These are phyloP conservation scores for Coracopsis vasa DNA, from an alignment of 2,113 vertebrate genomes.

Conservation along the genomic window DNA sequence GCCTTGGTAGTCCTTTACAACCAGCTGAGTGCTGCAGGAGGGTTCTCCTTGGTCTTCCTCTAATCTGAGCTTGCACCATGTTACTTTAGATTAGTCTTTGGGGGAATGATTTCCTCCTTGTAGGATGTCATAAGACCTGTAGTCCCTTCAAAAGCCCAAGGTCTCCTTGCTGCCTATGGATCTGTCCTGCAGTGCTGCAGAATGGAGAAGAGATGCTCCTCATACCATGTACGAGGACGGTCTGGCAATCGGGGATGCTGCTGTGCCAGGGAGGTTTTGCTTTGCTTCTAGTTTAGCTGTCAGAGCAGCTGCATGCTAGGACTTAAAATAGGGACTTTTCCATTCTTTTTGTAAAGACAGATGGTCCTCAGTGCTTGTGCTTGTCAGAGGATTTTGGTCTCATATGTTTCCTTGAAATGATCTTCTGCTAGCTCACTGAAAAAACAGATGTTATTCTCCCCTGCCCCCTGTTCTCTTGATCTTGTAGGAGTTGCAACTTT, in stretches of 20 bases:
- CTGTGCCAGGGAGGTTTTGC: neutral
- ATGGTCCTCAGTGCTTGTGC: neutral
- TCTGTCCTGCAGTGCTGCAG: neutral
- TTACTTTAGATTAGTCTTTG: neutral
- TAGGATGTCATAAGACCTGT: neutral
- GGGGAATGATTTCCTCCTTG: neutral
- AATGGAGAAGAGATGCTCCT: neutral
- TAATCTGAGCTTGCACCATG: neutral
- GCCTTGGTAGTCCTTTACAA: neutral
- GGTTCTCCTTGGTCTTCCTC: neutral
- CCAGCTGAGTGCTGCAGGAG: neutral
- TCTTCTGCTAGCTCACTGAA: neutral
- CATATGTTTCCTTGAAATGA: neutral
- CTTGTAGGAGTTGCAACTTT: neutral
- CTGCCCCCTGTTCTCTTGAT: neutral
- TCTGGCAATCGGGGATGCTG: accelerated
- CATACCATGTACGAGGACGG: accelerated
- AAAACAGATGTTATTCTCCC: neutral
- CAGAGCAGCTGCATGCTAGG: neutral
- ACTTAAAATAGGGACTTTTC: neutral
- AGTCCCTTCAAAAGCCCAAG: neutral
- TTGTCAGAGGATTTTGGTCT: neutral
- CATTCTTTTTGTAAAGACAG: neutral
- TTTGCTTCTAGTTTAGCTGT: neutral
- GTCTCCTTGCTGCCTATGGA: neutral